Evolutionary conservation across 2,797 vertebrate genomes (phyloP).

Genomic region (Octomys mimax): DNA sequence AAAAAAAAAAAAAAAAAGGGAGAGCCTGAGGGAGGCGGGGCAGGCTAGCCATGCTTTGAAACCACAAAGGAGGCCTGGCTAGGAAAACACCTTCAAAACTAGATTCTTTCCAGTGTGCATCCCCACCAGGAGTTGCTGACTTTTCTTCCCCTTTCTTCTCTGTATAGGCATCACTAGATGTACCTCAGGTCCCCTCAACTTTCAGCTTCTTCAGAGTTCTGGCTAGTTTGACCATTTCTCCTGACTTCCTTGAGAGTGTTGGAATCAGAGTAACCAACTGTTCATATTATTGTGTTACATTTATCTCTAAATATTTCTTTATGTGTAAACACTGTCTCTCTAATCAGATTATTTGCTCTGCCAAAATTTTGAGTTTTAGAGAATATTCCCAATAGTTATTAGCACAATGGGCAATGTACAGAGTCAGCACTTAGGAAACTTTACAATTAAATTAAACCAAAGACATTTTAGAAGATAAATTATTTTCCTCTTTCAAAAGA

Average conservation of each 20-base stretch:
- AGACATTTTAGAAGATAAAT: constrained; percentile 32
- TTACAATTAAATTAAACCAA: constrained; percentile 43
- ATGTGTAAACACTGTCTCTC: constrained; percentile 43
- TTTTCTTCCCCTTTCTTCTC: neutral
- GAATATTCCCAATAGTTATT: constrained; percentile 44
- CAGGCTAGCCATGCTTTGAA: neutral
- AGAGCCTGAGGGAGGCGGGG: neutral
- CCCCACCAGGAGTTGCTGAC: neutral
- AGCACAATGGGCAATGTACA: neutral
- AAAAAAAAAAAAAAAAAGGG: neutral
- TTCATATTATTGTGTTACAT: constrained; percentile 14
- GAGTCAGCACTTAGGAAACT: neutral
- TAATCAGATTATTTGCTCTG: constrained; percentile 68
- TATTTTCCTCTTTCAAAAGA: constrained; percentile 61
- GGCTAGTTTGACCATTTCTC: constrained; percentile 12
- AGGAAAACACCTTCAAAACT: constrained; percentile 39
- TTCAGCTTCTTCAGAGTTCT: neutral
- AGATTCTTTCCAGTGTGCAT: constrained; percentile 4
- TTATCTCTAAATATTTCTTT: constrained; percentile 64
- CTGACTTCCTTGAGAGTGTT: constrained; percentile 10
- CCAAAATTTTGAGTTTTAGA: constrained; percentile 61
- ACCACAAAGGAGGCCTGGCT: neutral
- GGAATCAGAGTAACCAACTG: constrained; percentile 34
- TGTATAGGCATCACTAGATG: neutral
- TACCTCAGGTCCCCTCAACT: neutral